Evolutionary conservation across 2,888 invertebrate genomes (phyloP), one percentile per base, ranked within the genome.

Genomic region (Limenitis camilla): DNA sequence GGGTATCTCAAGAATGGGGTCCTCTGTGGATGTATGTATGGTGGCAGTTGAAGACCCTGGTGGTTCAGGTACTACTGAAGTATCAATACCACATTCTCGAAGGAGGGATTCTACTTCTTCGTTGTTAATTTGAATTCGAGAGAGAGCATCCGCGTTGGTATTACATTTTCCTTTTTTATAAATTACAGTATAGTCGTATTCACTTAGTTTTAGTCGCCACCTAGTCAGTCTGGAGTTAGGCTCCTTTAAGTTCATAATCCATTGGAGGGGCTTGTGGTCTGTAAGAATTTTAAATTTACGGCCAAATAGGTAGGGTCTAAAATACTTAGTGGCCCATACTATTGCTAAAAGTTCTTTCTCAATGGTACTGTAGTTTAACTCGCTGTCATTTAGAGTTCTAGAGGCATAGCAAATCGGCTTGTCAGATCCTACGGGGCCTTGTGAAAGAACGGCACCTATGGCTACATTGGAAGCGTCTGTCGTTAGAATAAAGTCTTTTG

Each of bases 261-360:
- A 33, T 33, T 33, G 33, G 1, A 33, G 6, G 3, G 40, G 40
- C 27, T 28, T 40, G n/a, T 40, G 40, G 28, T 40, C 40, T 4
- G 40, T 40, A 9, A 40, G 5, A 27, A 40, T 19, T 27, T 40
- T 40, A 6, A 40, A 40, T 6, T 27, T 19, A 2, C 40, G 11
- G 2, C 40, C 40, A 28, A 40, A 40, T 30, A 41, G 9, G 30
- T 41, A 41, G 4, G 41, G 41, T 42, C 42, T 8, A 11, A 30
- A 42, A 31, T 42, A 42, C 7, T 42, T 30, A 6, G 31, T 33
- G 4, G 43, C 63, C 67, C 67, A 74, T 4, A 73, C 64, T 8
- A 74, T 70, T 0, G 70, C 69, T 6, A 69, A 52, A 1, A 73
- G 52, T 58, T 77, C 75, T 41, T 69, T 71, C 55, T 76, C 74